Base-by-base conservation (phyloP, 2,797 vertebrate species). In the Megalops cyprinoides region DNA sequence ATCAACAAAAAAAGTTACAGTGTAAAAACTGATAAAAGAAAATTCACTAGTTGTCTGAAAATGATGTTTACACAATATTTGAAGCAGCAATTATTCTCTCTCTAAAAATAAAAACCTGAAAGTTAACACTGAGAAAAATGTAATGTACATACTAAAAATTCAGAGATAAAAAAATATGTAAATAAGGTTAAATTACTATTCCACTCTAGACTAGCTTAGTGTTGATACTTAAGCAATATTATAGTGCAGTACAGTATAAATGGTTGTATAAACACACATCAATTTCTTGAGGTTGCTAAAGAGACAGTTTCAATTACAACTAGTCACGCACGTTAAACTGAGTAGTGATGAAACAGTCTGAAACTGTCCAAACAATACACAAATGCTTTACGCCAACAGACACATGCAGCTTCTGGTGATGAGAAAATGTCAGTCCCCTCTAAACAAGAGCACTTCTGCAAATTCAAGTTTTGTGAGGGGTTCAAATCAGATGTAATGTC, bases 261-360 rank as follows among this genome's bases (percentile, higher is more conserved):
- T 15, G 1, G 39, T 44, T 49, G 46, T 49, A 39, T 60, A 51
- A 90, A 87, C 86, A 60, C 10, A 89, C 88, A 81, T 85, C 85
- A 28, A 69, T 58, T 12, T 62, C 31, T 46, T 46, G 60, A 65
- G 20, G 69, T 65, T 39, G n/a, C n/a, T 6, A 79, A 62, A 65
- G 18, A 65, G 31, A 86, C 78, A 34, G 46, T n/a, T n/a, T n/a
- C n/a, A n/a, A 49, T 8, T 46, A 62, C 10, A 49, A 37, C 53
- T 39, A 86, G 82, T 37, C 83, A 87, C 56, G 86, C 83, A 74
- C 84, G 39, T 81, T 91, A 87, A 91, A 92, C 91, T 92, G 88
- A 92, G 88, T 86, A 89, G 75, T 83, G 69, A 87, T 83, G 83
- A 46, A 88, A 85, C 74, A 42, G 67, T n/a, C n/a, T 55, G 28